Base-by-base conservation (phyloP, 2,888 invertebrate genomes). In the Fragum whitleyi region DNA sequence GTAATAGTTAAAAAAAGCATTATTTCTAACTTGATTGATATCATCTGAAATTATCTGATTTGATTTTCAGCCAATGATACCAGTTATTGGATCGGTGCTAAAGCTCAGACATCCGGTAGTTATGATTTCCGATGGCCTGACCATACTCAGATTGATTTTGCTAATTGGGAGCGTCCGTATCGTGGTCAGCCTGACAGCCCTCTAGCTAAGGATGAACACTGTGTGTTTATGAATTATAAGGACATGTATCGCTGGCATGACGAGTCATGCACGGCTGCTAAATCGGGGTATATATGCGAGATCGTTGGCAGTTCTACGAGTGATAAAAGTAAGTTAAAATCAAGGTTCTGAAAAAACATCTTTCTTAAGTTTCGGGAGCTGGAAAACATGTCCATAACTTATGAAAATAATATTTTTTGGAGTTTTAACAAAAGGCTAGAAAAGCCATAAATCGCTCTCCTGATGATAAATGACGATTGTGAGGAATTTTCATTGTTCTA, bases 221-320 rank as follows among this genome's bases (percentile, higher is more conserved):
- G 62, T 65, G 62, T 65, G 28, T 65, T n/a, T 16, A 9, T 65
- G 29, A 65, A 65, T 32, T 36, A 65, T 23, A 65, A 32, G n/a
- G 62, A 65, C 39, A 65, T 21, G 21, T 65, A 32, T 16, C 21
- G 32, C 7, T 65, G 62, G 62, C 62, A 65, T 32, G 62, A 65
- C 11, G 57, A 57, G 19, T 23, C 57, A 9, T 57, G 57, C 19
- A 26, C 26, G 1, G 26, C 57, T 3, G 9, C 16, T 7, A 57
- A 57, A 26, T 14, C 57, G 23, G 57, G 57, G 11, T 57, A 57
- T 28, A 57, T 57, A 19, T 57, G 57, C 26, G 57, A 57, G 28
- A 57, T 57, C 26, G 26, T 9, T 9, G 57, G 5, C 14, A 57
- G 26, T 57, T 14, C 9, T 26, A 23, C 9, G 9, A 19, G 23